phyloP scores from a whole-genome alignment of 1,140 invertebrate genomes.

The Pissodes strobi region DNA sequence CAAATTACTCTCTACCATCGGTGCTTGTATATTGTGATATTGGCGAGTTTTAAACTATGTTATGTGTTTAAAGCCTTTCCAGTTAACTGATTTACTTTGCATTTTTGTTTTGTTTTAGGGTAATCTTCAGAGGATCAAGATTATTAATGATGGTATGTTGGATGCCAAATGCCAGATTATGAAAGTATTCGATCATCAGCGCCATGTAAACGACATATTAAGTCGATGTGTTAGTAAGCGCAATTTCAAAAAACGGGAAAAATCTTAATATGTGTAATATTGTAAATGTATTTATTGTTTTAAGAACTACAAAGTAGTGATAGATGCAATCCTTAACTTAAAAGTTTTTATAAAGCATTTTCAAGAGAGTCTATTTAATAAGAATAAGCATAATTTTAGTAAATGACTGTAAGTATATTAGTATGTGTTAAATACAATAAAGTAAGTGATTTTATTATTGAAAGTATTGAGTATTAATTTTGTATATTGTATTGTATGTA shows the following conservation, averaged over 20 bases:
- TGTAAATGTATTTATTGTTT: slow-evolving; percentile 19
- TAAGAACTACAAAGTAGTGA: slow-evolving; percentile 28
- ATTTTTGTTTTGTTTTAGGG: slow-evolving; percentile 71
- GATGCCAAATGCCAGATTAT: slow-evolving; percentile 86
- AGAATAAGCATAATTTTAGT: slow-evolving; percentile 21
- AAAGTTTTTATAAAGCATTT: slow-evolving; percentile 32
- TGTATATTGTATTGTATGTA: too few species aligned
- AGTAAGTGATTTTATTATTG: slow-evolving; percentile 27
- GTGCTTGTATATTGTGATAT: too few species aligned
- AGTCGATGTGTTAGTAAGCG: slow-evolving; percentile 87
- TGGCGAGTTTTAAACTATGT: too few species aligned
- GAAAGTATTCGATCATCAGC: slow-evolving; percentile 90
- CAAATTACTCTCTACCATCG: too few species aligned
- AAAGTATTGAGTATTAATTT: too few species aligned
- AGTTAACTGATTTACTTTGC: slow-evolving; percentile 17
- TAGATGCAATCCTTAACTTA: slow-evolving; percentile 30
- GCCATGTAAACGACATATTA: slow-evolving; percentile 85
- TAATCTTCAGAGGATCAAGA: slow-evolving; percentile 92
- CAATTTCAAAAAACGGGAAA: slow-evolving; percentile 85
- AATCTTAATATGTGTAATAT: slow-evolving; percentile 54
- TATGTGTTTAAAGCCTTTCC: too few species aligned
- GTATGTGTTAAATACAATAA: slow-evolving; percentile 12
- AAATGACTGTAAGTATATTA: slow-evolving; percentile 16
- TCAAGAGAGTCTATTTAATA: slow-evolving; percentile 19
- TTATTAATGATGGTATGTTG: slow-evolving; percentile 88